Conservation (phyloP, 2,797 vertebrate genomes). For the Australoheros facetus region DNA sequence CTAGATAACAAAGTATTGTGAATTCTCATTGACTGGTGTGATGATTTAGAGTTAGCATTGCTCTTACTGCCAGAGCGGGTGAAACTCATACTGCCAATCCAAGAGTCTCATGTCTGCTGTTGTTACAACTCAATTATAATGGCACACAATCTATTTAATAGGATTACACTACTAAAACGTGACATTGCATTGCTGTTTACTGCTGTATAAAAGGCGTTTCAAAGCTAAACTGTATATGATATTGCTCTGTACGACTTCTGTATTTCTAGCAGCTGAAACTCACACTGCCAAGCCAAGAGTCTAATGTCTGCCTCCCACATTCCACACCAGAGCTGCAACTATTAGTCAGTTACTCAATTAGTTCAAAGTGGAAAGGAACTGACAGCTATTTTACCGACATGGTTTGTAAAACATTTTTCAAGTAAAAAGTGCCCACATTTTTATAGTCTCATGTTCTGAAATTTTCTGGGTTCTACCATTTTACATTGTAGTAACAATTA, state of each 20-base stretch:
- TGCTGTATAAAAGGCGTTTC: constrained; percentile 24
- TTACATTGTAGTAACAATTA: background rate
- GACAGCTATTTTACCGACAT: constrained; percentile 9
- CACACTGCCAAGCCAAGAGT: constrained; percentile 76
- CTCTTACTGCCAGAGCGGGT: constrained; percentile 77
- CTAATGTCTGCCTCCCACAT: constrained; percentile 70
- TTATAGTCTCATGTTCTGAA: background rate
- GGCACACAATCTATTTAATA: constrained; percentile 25
- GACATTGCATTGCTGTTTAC: constrained; percentile 15
- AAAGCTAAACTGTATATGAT: constrained; percentile 35
- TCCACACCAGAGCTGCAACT: constrained; percentile 55
- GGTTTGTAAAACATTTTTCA: constrained; percentile 1
- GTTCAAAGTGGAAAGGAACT: background rate
- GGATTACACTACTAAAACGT: constrained; percentile 6
- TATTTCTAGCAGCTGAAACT: constrained; percentile 63
- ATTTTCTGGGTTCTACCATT: background rate
- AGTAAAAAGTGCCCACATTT: background rate
- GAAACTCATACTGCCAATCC: constrained; percentile 80
- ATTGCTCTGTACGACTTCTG: constrained; percentile 43
- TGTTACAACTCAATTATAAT: constrained; percentile 42
- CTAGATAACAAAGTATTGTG: constrained; percentile 17
- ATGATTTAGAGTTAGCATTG: constrained; percentile 55
- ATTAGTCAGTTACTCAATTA: background rate
- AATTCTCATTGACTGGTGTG: constrained; percentile 39
- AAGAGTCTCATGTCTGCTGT: constrained; percentile 78